Base-by-base conservation (phyloP, 1,140 invertebrate species). In the Meteorus sp. region DNA sequence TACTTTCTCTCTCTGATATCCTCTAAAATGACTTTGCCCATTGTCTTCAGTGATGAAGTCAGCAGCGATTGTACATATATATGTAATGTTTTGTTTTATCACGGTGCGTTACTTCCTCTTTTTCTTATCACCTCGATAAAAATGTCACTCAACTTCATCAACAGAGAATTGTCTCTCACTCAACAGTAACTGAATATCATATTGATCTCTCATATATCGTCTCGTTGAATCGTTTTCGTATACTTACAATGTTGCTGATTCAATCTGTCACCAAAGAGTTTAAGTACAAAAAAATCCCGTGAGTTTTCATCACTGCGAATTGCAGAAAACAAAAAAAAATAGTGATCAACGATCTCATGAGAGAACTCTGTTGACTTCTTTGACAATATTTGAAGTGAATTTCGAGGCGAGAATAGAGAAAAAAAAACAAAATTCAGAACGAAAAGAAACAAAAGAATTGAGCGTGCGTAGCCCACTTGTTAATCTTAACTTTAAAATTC, bases 231-330 rank as follows among this genome's bases (percentile, higher is more conserved):
- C n/a, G n/a, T n/a, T n/a, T n/a, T n/a, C n/a, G n/a, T n/a, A n/a
- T n/a, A n/a, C n/a, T n/a, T 8, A 39, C 13, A 15, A 39, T n/a
- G 13, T 39, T 39, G 11, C 4, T 39, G 35, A 4, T 29, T 29
- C 35, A 39, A 13, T 39, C 13, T 4, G 15, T 39, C 8, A 13
- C 35, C 35, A 39, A 39, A 33, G 29, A 33, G 29, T n/a, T 39
- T 39, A 39, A 39, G 35, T 39, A 39, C 35, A 39, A 39, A 39
- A 39, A n/a, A n/a, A n/a, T 39, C 35, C 13, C 8, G 15, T 39
- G 15, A 13, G 6, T 33, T n/a, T 39, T n/a, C 15, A 39, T 13
- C 35, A 13, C 35, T n/a, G n/a, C n/a, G n/a, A n/a, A n/a, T n/a
- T n/a, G n/a, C n/a, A n/a, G n/a, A n/a, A n/a, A n/a, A n/a, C n/a